Base-by-base conservation (phyloP, 1,140 invertebrate genomes). In the Drosophila arawakana region DNA sequence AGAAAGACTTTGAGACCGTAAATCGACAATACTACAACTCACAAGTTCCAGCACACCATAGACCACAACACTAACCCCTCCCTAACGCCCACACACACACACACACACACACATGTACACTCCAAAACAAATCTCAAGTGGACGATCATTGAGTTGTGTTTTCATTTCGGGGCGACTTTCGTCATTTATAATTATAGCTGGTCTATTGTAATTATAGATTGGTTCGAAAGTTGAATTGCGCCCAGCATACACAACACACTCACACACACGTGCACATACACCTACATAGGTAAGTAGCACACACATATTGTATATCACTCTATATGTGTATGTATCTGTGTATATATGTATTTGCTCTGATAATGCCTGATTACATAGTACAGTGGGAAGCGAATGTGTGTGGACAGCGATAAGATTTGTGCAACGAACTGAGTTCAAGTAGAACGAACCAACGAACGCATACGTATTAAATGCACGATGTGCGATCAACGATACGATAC, bases 111-210 rank as follows among this genome's bases (percentile, higher is more conserved):
- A 18, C 46, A 15, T 15, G 5, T 6, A 47, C 15, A 15, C 7
- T 5, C 9, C 8, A 11, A 10, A 34, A 30, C 13, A 35, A 55
- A 73, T 65, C 73, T 75, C 15, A 60, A 75, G 67, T 75, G 68
- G 66, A 34, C 30, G 71, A 73, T 69, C 55, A 58, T 69, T 61
- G 49, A 44, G 47, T 69, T 68, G 59, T 46, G 11, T 65, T 60
- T 60, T 41, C 21, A 25, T 76, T 35, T 39, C 34, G 25, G 15
- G 18, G 15, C 15, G 50, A 76, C 72, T 89, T 88, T 88, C 80
- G 83, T 86, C 83, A 86, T 86, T 80, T 80, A 88, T 88, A 86
- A 86, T 88, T 86, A 88, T 86, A 86, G 82, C 79, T 34, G 67
- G 73, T 15, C 58, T 73, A 88, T 72, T 86, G 69, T 86, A 82